phyloP scores from a whole-genome alignment of 1,140 invertebrate genomes.

The Neuroterus valhalla region DNA sequence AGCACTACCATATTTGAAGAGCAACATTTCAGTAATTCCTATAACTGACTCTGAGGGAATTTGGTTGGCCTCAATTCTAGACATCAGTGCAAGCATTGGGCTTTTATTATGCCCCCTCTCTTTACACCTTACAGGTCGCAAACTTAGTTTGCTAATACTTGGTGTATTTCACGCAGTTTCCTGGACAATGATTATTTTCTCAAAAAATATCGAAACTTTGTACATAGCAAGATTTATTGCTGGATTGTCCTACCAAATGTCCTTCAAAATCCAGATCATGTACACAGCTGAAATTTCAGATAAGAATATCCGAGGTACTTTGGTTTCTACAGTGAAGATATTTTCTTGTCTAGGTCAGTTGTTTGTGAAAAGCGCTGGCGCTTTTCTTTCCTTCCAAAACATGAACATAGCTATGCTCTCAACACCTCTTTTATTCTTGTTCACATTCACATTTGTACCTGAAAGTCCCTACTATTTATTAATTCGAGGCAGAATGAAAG shows the following conservation, averaged over 20 bases:
- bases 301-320: slow-evolving; percentile 11
- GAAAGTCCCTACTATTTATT: slow-evolving; percentile 15
- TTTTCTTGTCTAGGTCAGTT: background rate
- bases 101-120: background rate
- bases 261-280: background rate
- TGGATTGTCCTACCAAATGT: background rate
- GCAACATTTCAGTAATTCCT: background rate
- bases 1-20: background rate
- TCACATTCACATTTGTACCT: slow-evolving; percentile 2
- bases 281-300: background rate
- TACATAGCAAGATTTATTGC: background rate
- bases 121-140: background rate
- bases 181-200: slow-evolving; percentile 7
- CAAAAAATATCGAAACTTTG: background rate
- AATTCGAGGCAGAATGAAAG: background rate
- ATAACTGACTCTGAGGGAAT: background rate
- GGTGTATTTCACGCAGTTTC: background rate
- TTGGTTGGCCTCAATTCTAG: background rate
- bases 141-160: background rate
- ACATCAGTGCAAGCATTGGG: background rate
- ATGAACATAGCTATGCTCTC: background rate
- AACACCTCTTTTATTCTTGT: background rate
- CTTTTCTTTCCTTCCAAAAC: background rate
- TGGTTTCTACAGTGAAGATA: background rate
- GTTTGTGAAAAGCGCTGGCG: slow-evolving; percentile 6